Percentiles rank a stretch among this genome's conserved stretches.
Conservation (phyloP, 2,888 invertebrate genomes). For the Caenorhabditis zanzibari region DNA sequence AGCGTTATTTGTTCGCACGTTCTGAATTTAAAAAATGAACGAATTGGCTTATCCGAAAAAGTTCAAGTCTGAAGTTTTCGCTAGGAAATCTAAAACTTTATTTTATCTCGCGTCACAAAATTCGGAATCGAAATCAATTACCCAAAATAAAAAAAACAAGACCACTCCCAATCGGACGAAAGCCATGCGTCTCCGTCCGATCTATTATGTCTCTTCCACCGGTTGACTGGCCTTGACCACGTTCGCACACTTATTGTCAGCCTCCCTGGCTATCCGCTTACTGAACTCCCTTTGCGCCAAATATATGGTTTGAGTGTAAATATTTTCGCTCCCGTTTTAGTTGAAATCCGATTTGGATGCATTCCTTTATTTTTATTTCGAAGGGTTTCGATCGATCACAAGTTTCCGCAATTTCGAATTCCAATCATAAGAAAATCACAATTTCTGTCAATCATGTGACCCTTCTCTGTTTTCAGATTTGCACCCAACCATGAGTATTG, state of each 20-base stretch:
- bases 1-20: slow-evolving; percentile 53
- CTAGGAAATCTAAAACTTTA: neutral
- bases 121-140: neutral
- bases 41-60: slow-evolving; percentile 41
- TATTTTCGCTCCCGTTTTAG: neutral
- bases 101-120: neutral
- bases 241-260: slow-evolving; percentile 63
- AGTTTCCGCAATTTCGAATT: too few species aligned
- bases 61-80: neutral
- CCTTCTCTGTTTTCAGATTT: neutral
- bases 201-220: too few species aligned
- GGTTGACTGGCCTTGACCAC: slow-evolving; percentile 55
- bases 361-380: neutral
- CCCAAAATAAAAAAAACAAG: slow-evolving; percentile 42
- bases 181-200: slow-evolving; percentile 25
- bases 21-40: slow-evolving; percentile 55
- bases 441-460: slow-evolving; percentile 6
- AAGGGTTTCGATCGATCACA: slow-evolving; percentile 2
- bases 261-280: slow-evolving; percentile 54
- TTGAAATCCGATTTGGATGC: too few species aligned
- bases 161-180: slow-evolving; percentile 31
- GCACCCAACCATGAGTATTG: neutral
- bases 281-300: slow-evolving; percentile 21
- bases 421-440: slow-evolving; percentile 5
- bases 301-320: neutral